Conservation (phyloP, 2,797 vertebrate genomes). For the Adrianichthys oophorus region DNA sequence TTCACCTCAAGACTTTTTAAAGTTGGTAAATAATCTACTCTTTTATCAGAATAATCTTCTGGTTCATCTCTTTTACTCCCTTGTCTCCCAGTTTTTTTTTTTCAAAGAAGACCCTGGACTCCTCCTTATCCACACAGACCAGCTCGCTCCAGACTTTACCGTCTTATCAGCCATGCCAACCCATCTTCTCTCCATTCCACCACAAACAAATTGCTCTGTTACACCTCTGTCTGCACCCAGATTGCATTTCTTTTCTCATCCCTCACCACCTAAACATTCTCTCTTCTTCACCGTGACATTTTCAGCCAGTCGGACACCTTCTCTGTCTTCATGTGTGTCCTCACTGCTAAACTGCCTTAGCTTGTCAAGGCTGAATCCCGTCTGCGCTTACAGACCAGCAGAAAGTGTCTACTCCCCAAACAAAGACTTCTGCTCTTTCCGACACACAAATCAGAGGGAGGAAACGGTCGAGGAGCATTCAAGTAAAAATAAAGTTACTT, state of each 20-base stretch:
- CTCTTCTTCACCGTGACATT: conserved; percentile 70
- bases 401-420: conserved; percentile 23
- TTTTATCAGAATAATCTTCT: too few relatives aligned
- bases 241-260: conserved; percentile 81
- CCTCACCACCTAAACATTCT: conserved; percentile 68
- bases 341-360: conserved; percentile 50
- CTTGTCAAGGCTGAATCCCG: conserved; percentile 48
- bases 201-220: conserved; percentile 80
- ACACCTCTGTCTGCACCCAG: conserved; percentile 76
- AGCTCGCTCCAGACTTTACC: conserved; percentile 51
- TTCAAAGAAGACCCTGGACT: conserved; percentile 49
- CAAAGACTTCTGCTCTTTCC: conserved; percentile 15
- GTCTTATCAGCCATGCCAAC: conserved; percentile 65
- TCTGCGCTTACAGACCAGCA: conserved; percentile 21
- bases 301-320: conserved; percentile 48
- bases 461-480: not conserved
- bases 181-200: conserved; percentile 74
- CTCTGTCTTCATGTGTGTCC: conserved; percentile 45
- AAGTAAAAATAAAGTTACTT: too few relatives aligned
- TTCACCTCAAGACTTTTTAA: too few relatives aligned
- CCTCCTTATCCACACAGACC: conserved; percentile 60
- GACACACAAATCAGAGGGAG: conserved; percentile 3
- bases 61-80: conserved; percentile 12
- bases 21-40: too few relatives aligned
- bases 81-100: conserved; percentile 57